Evolutionary conservation across 2,888 invertebrate genomes (phyloP), one percentile per base, ranked within the genome.

Genomic region (Cyclophora albipunctata): DNA sequence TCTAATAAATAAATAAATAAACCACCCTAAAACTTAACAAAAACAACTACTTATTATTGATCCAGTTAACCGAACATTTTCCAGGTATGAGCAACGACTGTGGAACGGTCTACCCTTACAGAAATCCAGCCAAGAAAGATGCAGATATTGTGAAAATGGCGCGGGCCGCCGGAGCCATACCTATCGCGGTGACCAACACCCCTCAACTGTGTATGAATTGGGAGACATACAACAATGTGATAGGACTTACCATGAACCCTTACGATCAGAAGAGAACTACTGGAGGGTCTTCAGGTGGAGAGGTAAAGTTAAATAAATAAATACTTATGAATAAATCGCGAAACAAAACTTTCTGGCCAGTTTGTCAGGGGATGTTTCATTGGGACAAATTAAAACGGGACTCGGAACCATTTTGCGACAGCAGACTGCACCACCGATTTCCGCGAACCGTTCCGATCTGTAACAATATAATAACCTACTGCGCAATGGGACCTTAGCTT

Each of bases 241-340:
- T 95, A 41, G 98, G 98, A 0, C 90, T 93, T 44, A 96, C 97
- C 0, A 92, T 90, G 69, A 98, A 98, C 81, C 97, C 98, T 0
- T 98, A 98, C 70, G 94, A 98, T 72, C 91, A 93, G 49, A 91
- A 91, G 35, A 91, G 94, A 59, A 96, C 92, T 0, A 91, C 93
- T 3, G 98, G 98, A 0, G 98, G 98, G 4, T 97, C 97, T 7
- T 96, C 97, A 37, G 98, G 98, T 54, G 95, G 95, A 49, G 96
- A 95, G 89, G 94, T 93, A 75, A 64, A 71, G 37, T 4, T 37
- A 37, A 1, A 20, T 20, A 20, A 20, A 20, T 20, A 20, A n/a
- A 20, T 20, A 20, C 20, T 20, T 20, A 20, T 20, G 20, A 20
- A 20, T 20, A 20, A 20, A 20, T 20, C 20, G 20, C 20, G 20